Percentiles rank a stretch among this genome's conserved stretches.
Evolutionary conservation across 2,113 vertebrate genomes (phyloP).

Genomic region (Anoplopoma fimbria): DNA sequence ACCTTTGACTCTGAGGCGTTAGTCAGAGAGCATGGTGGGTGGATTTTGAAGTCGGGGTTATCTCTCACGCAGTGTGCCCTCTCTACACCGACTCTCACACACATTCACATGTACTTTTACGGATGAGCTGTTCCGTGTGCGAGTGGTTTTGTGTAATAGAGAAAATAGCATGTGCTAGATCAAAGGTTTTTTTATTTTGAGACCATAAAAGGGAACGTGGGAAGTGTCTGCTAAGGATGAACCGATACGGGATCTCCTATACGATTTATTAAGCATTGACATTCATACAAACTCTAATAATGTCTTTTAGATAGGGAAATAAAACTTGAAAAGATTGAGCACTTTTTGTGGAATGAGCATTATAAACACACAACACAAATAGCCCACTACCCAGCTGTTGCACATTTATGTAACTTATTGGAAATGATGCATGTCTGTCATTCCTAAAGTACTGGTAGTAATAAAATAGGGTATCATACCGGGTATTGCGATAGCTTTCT

Average conservation of each 20-base stretch:
- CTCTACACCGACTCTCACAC: neutral
- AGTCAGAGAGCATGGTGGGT: conserved; percentile 19
- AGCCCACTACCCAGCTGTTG: neutral
- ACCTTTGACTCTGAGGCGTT: conserved; percentile 46
- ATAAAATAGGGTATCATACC: neutral
- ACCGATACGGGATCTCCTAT: neutral
- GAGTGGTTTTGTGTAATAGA: neutral
- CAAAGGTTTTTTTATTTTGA: neutral
- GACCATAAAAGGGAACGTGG: conserved; percentile 1
- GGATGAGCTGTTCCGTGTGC: neutral
- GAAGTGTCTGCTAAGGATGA: neutral
- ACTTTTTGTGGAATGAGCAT: neutral
- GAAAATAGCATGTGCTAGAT: neutral
- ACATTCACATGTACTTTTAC: neutral
- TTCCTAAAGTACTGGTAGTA: neutral
- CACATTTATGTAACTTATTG: neutral
- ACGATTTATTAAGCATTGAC: neutral
- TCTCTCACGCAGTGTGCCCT: conserved; percentile 9
- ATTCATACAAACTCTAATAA: neutral
- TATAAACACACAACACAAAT: neutral
- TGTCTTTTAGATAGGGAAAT: neutral
- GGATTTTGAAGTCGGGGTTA: conserved; percentile 29
- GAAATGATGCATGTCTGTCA: neutral
- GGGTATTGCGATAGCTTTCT: neutral
- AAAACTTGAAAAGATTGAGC: neutral